phyloP scores from a whole-genome alignment of 2,113 vertebrate genomes.

The Trichomycterus rosablanca region DNA sequence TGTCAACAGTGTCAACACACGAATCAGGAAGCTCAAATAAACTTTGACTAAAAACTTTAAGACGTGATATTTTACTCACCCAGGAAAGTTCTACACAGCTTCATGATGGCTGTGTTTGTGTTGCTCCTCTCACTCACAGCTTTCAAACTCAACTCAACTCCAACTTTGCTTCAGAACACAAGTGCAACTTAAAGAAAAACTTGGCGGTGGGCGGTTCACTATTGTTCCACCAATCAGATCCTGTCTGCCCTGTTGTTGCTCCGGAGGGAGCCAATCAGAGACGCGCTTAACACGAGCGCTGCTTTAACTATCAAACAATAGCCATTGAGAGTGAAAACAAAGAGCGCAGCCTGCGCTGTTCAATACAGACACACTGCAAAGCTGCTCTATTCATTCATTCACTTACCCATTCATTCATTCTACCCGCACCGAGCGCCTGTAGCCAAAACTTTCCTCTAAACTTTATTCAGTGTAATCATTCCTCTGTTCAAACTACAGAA shows the following conservation, averaged over 20 bases:
- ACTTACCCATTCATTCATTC: slow-evolving; percentile 32
- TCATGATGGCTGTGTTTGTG: slow-evolving; percentile 68
- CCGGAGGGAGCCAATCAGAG: slow-evolving; percentile 67
- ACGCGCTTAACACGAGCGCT: slow-evolving; percentile 29
- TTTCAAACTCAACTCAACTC: slow-evolving; percentile 47
- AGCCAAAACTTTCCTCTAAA: slow-evolving; percentile 20
- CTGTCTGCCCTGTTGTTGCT: slow-evolving; percentile 45
- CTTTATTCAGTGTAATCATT: slow-evolving; percentile 7
- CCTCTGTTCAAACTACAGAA: not conserved
- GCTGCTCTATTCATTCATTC: slow-evolving; percentile 33
- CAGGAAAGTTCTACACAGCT: slow-evolving; percentile 79
- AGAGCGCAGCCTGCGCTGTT: slow-evolving; percentile 33
- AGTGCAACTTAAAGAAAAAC: slow-evolving; percentile 67
- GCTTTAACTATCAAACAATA: slow-evolving; percentile 62
- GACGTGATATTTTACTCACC: slow-evolving; percentile 66
- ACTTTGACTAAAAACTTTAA: not conserved
- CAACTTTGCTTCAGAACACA: slow-evolving; percentile 61
- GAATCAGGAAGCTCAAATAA: not conserved
- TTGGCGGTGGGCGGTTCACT: slow-evolving; percentile 53
- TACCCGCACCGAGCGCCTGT: slow-evolving; percentile 10
- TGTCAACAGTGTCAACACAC: not conserved
- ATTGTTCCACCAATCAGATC: slow-evolving; percentile 68
- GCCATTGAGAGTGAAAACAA: slow-evolving; percentile 62
- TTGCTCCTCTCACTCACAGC: slow-evolving; percentile 29
- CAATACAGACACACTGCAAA: slow-evolving; percentile 34